Evolutionary conservation across 2,113 vertebrate genomes (phyloP).

Genomic region (Ceuthmochares aereus): DNA sequence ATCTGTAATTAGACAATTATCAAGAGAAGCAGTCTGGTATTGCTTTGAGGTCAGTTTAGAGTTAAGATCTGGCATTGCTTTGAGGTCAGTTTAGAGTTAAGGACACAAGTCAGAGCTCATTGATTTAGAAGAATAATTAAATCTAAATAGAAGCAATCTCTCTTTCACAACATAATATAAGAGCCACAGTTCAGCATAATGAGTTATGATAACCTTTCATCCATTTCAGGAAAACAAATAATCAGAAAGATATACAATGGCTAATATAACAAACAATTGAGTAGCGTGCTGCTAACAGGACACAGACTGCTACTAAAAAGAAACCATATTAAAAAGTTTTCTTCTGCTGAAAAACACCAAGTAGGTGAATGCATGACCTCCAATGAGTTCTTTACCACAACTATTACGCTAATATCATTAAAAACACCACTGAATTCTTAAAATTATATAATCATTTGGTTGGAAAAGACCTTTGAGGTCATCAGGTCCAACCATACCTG

Average conservation of each 20-base stretch:
- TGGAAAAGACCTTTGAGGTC: no score
- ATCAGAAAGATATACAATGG: neutral
- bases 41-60: neutral
- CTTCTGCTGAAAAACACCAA: neutral
- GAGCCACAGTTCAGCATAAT: neutral
- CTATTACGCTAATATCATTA: neutral
- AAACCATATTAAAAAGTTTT: fast-evolving
- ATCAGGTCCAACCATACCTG: no score
- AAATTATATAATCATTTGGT: no score
- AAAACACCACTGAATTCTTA: neutral
- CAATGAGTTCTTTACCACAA: neutral
- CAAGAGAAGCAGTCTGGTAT: neutral
- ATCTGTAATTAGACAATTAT: neutral
- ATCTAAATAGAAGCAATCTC: neutral
- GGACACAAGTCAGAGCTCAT: neutral
- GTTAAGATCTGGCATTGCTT: neutral
- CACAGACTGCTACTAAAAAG: neutral
- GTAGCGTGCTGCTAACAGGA: fast-evolving
- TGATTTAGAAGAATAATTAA: neutral
- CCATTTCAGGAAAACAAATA: neutral
- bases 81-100: neutral
- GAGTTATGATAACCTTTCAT: neutral
- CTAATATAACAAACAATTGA: fast-evolving
- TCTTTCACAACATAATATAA: neutral
- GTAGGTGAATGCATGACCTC: fast-evolving